These are phyloP conservation scores for Eulemur rubriventer DNA, from an alignment of 2,797 vertebrate genomes.

Conservation along the genomic window DNA sequence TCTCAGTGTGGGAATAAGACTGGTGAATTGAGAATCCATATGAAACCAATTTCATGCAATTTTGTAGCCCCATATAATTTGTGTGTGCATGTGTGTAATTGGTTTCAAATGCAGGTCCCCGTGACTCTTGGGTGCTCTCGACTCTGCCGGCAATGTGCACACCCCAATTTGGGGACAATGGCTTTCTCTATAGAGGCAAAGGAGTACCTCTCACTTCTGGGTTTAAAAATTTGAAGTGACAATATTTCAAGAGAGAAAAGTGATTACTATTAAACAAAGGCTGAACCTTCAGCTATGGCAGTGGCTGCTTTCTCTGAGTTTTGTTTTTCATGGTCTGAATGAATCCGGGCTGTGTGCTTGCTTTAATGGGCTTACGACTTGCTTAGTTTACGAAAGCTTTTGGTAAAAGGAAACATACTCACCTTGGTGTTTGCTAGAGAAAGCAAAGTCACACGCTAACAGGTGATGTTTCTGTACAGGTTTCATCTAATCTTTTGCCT, in stretches of 20 bases:
- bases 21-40: slow-evolving; percentile 76
- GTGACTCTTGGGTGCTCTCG: slow-evolving; percentile 49
- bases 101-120: slow-evolving; percentile 82
- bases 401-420: slow-evolving; percentile 31
- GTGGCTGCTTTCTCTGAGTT: neutral
- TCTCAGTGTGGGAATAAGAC: slow-evolving; percentile 81
- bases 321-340: slow-evolving; percentile 50
- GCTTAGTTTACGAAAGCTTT: slow-evolving; percentile 54
- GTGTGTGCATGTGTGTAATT: slow-evolving; percentile 65
- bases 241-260: slow-evolving; percentile 61
- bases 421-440: neutral
- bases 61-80: slow-evolving; percentile 76
- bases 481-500: neutral
- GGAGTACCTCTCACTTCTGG: slow-evolving; percentile 48
- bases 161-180: slow-evolving; percentile 73
- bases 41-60: slow-evolving; percentile 83
- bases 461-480: neutral
- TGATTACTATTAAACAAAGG: slow-evolving; percentile 54
- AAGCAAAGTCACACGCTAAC: neutral
- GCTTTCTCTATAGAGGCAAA: slow-evolving; percentile 73
- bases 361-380: slow-evolving; percentile 39
- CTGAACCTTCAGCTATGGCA: neutral
- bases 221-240: slow-evolving; percentile 69
- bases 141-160: slow-evolving; percentile 62
- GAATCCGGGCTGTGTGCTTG: slow-evolving; percentile 15